Percentiles rank a stretch among this genome's conserved stretches.
These are phyloP conservation scores for Medauroidea extradentata DNA, from an alignment of 1,140 invertebrate species.

Conservation along the genomic window DNA sequence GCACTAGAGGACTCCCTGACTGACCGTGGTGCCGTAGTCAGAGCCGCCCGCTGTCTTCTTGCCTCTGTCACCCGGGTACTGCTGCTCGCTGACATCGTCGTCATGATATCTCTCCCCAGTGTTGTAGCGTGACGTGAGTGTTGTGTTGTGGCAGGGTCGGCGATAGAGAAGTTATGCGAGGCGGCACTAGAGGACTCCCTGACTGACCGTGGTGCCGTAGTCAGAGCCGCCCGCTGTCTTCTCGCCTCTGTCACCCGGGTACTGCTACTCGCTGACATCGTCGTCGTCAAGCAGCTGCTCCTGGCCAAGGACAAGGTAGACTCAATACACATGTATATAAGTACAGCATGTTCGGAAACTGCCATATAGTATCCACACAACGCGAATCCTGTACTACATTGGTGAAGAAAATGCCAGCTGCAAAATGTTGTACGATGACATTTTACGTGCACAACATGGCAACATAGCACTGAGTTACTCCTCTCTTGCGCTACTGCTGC, in stretches of 20 bases:
- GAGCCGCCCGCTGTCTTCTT: conserved; percentile 87
- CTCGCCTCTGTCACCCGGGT: conserved; percentile 94
- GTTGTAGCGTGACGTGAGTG: too few relatives aligned
- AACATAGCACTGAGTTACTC: too few relatives aligned
- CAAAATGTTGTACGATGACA: too few relatives aligned
- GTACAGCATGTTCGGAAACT: too few relatives aligned
- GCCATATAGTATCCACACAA: too few relatives aligned
- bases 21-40: conserved; percentile 73
- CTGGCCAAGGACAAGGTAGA: conserved; percentile 95
- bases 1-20: conserved; percentile 61
- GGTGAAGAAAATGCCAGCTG: too few relatives aligned
- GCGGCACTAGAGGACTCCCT: conserved; percentile 61
- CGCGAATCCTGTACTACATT: too few relatives aligned
- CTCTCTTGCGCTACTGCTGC: too few relatives aligned
- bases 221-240: conserved; percentile 87
- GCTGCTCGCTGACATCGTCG: conserved; percentile 96
- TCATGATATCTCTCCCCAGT: too few relatives aligned
- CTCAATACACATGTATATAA: too few relatives aligned
- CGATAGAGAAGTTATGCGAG: conserved; percentile 86
- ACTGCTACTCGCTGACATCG: conserved; percentile 95
- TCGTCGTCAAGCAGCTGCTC: conserved; percentile 94
- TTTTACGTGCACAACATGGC: too few relatives aligned
- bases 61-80: conserved; percentile 94
- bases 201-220: conserved; percentile 70
- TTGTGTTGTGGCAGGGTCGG: conserved; percentile 57